A percentile compares a stretch with the other conserved stretches of the same genome.
These are phyloP conservation scores for Catostomus latipinnis DNA, from an alignment of 2,797 vertebrate genomes.

Conservation along the genomic window DNA sequence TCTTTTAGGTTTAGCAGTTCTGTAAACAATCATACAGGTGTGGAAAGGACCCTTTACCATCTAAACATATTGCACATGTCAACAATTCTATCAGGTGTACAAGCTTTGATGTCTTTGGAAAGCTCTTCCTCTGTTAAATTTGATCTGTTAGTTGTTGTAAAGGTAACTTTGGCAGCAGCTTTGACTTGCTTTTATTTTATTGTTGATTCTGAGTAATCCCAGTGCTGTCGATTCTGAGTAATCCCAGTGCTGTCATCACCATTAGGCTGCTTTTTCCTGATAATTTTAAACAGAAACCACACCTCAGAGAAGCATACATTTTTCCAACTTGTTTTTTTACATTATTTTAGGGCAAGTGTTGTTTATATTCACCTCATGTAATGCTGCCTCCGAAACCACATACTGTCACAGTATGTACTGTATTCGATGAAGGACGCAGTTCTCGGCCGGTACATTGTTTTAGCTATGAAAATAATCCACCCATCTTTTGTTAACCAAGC, in stretches of 20 bases:
- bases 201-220: conserved; percentile 28
- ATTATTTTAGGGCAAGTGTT: conserved; percentile 17
- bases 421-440: too few relatives aligned
- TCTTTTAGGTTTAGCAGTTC: conserved; percentile 29
- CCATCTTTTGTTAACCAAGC: too few relatives aligned
- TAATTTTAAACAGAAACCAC: not conserved
- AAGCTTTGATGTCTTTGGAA: conserved; percentile 39
- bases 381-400: not conserved
- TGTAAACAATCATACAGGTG: conserved; percentile 60
- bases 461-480: too few relatives aligned
- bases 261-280: conserved; percentile 26
- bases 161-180: conserved; percentile 23
- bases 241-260: conserved; percentile 17
- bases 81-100: conserved; percentile 40
- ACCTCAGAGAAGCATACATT: not conserved
- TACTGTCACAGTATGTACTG: too few relatives aligned
- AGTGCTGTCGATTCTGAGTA: conserved; percentile 16
- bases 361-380: conserved; percentile 4
- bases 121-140: conserved; percentile 15
- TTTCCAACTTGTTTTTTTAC: not conserved
- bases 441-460: too few relatives aligned
- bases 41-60: conserved; percentile 46
- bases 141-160: conserved; percentile 31
- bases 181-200: conserved; percentile 36
- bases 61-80: conserved; percentile 40